Conservation (phyloP, 2,113 vertebrate genomes). For the Panurus biarmicus region DNA sequence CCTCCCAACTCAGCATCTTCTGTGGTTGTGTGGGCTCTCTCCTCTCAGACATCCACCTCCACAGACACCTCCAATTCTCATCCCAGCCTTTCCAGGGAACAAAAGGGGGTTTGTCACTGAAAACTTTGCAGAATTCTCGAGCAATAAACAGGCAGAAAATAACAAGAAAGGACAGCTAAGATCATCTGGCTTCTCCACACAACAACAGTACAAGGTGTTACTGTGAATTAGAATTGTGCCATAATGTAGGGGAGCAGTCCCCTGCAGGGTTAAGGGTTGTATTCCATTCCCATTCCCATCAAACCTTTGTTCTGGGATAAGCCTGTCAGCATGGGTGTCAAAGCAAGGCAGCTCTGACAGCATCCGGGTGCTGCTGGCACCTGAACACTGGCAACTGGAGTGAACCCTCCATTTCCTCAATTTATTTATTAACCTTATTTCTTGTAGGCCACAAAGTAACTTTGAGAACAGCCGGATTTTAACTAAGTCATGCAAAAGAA, state of each 20-base stretch:
- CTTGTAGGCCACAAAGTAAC: neutral
- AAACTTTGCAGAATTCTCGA: neutral
- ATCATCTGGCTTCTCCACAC: neutral
- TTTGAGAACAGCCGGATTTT: neutral
- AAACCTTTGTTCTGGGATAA: neutral
- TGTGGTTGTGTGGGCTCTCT: neutral
- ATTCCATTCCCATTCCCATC: neutral
- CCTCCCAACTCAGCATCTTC: neutral
- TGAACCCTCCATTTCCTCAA: neutral
- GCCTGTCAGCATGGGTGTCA: neutral
- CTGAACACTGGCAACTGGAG: neutral
- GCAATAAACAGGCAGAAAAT: neutral
- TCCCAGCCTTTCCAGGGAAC: neutral
- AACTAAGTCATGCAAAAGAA: neutral
- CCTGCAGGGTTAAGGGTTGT: neutral
- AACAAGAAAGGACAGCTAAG: neutral
- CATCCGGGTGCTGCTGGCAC: neutral
- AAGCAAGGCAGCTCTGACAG: neutral
- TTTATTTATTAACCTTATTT: neutral
- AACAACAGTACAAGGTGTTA: neutral
- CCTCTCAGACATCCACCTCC: neutral
- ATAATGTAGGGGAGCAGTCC: neutral
- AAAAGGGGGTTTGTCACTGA: neutral
- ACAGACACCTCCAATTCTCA: neutral
- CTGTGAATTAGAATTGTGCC: fast-evolving